Evolutionary conservation across 2,888 invertebrate species (phyloP), one percentile per base, ranked within the genome.

Genomic region (Dermolepida albohirtum): DNA sequence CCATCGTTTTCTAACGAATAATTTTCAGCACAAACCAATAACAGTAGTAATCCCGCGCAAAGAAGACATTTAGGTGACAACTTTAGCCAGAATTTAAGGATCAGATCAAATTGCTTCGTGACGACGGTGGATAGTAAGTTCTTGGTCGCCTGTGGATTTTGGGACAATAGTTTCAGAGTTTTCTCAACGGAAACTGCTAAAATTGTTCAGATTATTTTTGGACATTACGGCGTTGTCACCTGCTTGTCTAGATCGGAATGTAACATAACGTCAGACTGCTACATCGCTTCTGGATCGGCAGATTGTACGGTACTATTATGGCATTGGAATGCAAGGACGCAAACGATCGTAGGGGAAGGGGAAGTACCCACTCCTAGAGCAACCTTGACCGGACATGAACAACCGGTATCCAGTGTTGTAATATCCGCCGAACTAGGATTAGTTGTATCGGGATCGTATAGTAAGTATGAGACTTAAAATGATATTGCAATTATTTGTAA

Each of bases 141-240:
- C 85, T 89, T 99, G 74, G 94, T 99, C 73, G 97, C 98, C 0
- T 97, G 97, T 80, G 99, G 99, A 64, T 99, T 98, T 86, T 98
- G 98, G 96, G 99, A 99, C 83, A 98, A 98, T 85, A 97, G 97
- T 84, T 99, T 99, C 86, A 86, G 99, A 6, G 96, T 99, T 14
- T 98, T 98, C 84, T 95, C 95, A 52, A 96, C 98, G 0, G 99
- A 99, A 81, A 94, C 95, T 69, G 98, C 97, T 0, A 96, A 97
- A 87, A 97, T 98, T 79, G 94, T 96, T 50, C 99, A 99, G 85
- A 98, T 98, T 75, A 92, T 99, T 64, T 99, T 97, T 85, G 99
- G 98, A 0, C 99, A 99, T 85, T 98, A 97, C 84, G 98, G 98
- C 71, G 96, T 99, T 64, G 99, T 99, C 75, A 98, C 98, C 10